These are phyloP conservation scores for Drosophila dives DNA, from an alignment of 2,888 invertebrate species.

Conservation along the genomic window DNA sequence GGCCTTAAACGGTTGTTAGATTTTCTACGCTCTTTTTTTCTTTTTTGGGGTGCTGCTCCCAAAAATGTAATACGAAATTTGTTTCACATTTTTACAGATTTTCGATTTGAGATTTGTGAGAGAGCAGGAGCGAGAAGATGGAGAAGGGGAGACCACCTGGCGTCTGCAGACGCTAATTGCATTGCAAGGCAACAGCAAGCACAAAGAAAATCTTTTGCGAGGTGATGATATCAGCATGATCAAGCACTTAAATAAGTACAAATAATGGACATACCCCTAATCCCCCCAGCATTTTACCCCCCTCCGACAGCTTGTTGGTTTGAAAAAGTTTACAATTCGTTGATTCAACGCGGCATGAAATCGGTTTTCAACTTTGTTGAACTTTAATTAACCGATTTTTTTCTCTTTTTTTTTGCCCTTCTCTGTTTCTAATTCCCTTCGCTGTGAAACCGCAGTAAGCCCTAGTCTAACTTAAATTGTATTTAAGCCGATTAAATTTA, in stretches of 20 bases:
- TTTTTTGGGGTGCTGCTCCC: slow-evolving; percentile 58
- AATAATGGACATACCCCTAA: slow-evolving; percentile 57
- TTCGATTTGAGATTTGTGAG: slow-evolving; percentile 57
- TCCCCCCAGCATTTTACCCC: neutral
- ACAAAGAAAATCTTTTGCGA: slow-evolving; percentile 65
- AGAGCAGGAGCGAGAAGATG: slow-evolving; percentile 6
- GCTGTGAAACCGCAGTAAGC: slow-evolving; percentile 9
- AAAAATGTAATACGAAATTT: slow-evolving; percentile 61
- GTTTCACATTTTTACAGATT: slow-evolving; percentile 56
- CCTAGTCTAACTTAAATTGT: slow-evolving; percentile 63
- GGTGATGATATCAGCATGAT: slow-evolving; percentile 81
- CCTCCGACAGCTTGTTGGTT: slow-evolving; percentile 16
- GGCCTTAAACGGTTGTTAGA: neutral
- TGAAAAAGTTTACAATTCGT: slow-evolving; percentile 73
- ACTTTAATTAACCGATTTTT: slow-evolving; percentile 80
- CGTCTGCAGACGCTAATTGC: slow-evolving; percentile 71
- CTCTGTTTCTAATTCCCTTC: slow-evolving; percentile 1
- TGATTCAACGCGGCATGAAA: slow-evolving; percentile 80
- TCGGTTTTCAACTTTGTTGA: slow-evolving; percentile 76
- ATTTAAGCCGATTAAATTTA: slow-evolving; percentile 74
- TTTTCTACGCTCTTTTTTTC: slow-evolving; percentile 2
- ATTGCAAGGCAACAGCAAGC: slow-evolving; percentile 54
- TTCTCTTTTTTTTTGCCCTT: slow-evolving; percentile 23
- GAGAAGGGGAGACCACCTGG: slow-evolving; percentile 68
- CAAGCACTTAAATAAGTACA: slow-evolving; percentile 80